These are phyloP conservation scores for Chionis minor DNA, from an alignment of 2,113 vertebrate genomes.

Conservation along the genomic window DNA sequence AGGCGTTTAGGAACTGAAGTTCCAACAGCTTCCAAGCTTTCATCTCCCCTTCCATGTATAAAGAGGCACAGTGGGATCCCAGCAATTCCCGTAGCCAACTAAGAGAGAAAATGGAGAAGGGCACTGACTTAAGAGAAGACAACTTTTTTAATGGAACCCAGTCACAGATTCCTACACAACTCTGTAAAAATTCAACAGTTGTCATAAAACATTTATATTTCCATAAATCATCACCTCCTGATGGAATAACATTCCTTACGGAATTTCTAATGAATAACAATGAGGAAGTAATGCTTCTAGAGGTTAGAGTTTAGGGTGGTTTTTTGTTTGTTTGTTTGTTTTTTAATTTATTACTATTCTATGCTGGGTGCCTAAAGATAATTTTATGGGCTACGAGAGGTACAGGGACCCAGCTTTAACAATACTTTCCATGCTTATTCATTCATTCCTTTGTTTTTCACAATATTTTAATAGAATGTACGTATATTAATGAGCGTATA, in stretches of 20 bases:
- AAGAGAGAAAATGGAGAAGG: not conserved
- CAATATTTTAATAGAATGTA: not conserved
- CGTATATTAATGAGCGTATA: not conserved
- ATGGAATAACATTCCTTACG: not conserved
- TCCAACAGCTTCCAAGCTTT: not conserved
- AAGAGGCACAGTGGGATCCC: not conserved
- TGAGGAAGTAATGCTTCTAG: not conserved
- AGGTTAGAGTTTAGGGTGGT: not conserved
- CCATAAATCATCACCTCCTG: not conserved
- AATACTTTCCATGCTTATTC: not conserved
- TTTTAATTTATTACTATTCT: not conserved
- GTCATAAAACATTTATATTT: not conserved
- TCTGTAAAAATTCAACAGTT: not conserved
- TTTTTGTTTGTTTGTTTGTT: not conserved
- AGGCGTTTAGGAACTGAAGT: not conserved
- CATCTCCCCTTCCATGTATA: not conserved
- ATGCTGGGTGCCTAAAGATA: not conserved
- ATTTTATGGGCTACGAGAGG: not conserved
- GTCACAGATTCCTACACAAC: not conserved
- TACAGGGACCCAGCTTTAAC: not conserved
- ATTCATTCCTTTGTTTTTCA: not conserved
- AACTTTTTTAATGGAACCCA: not conserved
- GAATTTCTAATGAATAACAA: not conserved
- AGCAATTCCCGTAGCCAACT: fast-evolving
- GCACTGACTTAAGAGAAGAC: not conserved